Evolutionary conservation across 2,797 vertebrate genomes (phyloP), one percentile per base, ranked within the genome.

Genomic region (Orestias chungarensis): DNA sequence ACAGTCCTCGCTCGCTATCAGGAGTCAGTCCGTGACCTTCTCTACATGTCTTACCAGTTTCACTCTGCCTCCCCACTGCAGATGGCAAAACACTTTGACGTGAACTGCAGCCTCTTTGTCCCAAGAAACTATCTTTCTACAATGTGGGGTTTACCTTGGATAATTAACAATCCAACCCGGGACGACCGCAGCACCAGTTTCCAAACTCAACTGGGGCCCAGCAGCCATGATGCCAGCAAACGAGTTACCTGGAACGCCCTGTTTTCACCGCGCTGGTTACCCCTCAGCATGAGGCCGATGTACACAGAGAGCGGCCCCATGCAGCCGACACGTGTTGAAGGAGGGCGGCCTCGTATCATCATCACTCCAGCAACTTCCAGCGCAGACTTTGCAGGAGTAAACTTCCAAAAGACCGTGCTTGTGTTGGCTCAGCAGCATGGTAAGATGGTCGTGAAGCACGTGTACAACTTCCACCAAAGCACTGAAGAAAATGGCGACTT

Each of bases 1-100:
- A 54, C 85, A 0, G 89, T 95, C 23, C 90, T 99, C 86, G 90
- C 88, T 0, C 95, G 91, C 66, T 95, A 97, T 35, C 91, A 94
- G 31, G 85, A 85, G 4, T 95, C 96, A 0, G 93, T 99, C 78
- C 96, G 95, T 0, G 96, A 98, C 88, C 94, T 99, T 66, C 94
- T 99, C 55, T 97, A 96, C 83, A 94, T 96, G 92, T 96, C 96
- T n/a, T 99, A 96, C 92, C 97, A 98, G 94, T 99, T 99, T 86
- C 97, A 99, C 76, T 95, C 97, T 0, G 95, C 96, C 3, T 96
- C 97, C 1, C 96, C 97, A 0, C 86, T 96, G 68, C 95, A 96
- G 85, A 96, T 96, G 64, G 96, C 97, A 86, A 97, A 97, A 82
- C 98, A 95, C 87, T 98, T 98, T 0, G 96, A 98, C 0, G 94